Evolutionary conservation across 1,140 invertebrate genomes (phyloP).

Genomic region (Orchestia grillus): DNA sequence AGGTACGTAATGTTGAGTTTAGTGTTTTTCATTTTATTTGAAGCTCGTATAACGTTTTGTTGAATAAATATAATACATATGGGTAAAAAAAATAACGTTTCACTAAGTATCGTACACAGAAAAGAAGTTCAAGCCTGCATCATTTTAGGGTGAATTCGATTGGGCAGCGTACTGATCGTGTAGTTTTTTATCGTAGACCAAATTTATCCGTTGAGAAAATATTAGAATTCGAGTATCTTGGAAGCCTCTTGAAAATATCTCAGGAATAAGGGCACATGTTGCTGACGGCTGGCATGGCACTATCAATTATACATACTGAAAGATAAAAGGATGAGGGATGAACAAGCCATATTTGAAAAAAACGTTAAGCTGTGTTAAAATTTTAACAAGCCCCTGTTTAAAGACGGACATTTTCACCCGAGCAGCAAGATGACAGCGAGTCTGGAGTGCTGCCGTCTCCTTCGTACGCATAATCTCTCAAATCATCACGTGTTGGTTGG

Average conservation of each 20-base stretch:
- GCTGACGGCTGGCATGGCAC: neutral
- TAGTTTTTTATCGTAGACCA: neutral
- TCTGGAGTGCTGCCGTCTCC: conserved; percentile 74
- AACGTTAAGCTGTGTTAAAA: neutral
- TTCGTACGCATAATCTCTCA: conserved; percentile 75
- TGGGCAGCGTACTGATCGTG: neutral
- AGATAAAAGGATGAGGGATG: neutral
- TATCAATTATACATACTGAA: neutral
- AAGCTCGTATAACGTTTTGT: no score
- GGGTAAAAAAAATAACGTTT: neutral
- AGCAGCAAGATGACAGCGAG: conserved; percentile 73
- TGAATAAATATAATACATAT: neutral
- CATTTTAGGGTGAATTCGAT: neutral
- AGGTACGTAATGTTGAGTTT: no score
- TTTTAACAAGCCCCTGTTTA: neutral
- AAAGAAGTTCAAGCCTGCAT: neutral
- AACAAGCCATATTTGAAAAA: neutral
- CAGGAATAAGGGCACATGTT: neutral
- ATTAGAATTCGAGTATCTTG: neutral
- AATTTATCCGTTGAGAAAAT: neutral
- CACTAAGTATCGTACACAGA: neutral
- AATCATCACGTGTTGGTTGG: conserved; percentile 70
- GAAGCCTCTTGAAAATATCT: neutral
- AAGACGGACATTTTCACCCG: conserved; percentile 62
- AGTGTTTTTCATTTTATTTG: no score